Evolutionary conservation across 1,140 invertebrate species (phyloP), one percentile per base, ranked within the genome.

Genomic region (Tetranychus urticae): DNA sequence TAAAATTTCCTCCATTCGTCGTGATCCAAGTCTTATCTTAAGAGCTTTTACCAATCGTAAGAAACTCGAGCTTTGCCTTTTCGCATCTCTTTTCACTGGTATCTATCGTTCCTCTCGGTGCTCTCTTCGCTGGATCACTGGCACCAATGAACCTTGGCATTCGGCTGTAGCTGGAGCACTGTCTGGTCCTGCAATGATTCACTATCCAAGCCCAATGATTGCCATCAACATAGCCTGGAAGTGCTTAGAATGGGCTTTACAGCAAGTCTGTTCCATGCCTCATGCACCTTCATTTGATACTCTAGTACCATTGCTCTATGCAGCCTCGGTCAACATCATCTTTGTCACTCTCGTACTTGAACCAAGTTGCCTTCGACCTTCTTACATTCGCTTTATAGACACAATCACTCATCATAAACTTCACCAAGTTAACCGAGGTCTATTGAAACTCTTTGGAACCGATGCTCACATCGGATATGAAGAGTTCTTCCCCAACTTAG

Each of bases 321-420:
- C 82, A 60, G 73, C 84, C 65, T 84, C 83, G 63, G 87, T 85
- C 6, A 82, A 83, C 34, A 71, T 85, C 65, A 74, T 87, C 14
- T 86, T 88, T 69, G 84, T 87, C 73, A 80, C 79, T 46, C 62
- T 82, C 63, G 77, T 87, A 37, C 63, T 87, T 58, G 85, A 88
- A 70, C 84, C 85, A 12, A 79, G 83, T 62, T 82, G 80, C 68
- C 70, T 88, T 47, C 76, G 85, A 66, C 74, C 81, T 10, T 84
- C 83, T n/a, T 88, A 88, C 70, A 86, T 81, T 77, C 84, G 82
- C 68, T 88, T 87, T 71, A 72, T 88, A 37, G 76, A 80, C 60
- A 78, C 76, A 64, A 72, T 86, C 45, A 86, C 85, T 8, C 82
- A 82, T 48, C 80, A 80, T 71, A 80, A 80, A 83, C 37, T 63